These are phyloP conservation scores for Linurgus olivaceus DNA, from an alignment of 2,797 vertebrate species.

Conservation along the genomic window DNA sequence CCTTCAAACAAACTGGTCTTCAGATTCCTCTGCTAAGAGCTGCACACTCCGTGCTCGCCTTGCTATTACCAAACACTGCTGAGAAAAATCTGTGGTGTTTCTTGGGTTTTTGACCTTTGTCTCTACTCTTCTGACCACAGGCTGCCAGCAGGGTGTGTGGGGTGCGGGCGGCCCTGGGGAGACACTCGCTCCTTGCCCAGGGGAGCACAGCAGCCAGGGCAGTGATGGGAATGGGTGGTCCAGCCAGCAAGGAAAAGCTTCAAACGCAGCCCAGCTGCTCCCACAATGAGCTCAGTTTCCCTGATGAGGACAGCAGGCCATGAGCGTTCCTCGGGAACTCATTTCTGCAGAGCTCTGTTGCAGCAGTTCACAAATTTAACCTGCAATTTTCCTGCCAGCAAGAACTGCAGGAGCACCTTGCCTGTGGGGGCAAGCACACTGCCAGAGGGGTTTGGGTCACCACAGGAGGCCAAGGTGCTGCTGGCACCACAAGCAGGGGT, in stretches of 20 bases:
- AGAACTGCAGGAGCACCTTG: not conserved
- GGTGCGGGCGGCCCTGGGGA: not conserved
- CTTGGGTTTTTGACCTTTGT: not conserved
- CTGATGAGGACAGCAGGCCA: not conserved
- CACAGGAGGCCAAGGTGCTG: not conserved
- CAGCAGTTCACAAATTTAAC: not conserved
- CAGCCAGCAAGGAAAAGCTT: conserved; percentile 4
- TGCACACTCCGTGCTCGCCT: not conserved
- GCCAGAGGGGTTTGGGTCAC: not conserved
- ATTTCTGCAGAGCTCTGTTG: not conserved
- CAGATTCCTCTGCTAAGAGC: not conserved
- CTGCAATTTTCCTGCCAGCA: not conserved
- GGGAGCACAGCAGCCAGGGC: not conserved
- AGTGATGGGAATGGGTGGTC: conserved; percentile 35
- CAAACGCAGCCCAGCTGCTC: conserved; percentile 23
- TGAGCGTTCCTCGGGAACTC: not conserved
- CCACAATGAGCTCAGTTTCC: conserved; percentile 28
- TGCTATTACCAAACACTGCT: not conserved
- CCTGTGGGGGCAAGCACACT: fast-evolving
- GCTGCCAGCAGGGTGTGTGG: not conserved
- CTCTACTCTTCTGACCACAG: not conserved
- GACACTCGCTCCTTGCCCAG: not conserved
- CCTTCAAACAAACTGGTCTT: not conserved
- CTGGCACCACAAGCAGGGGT: not conserved
- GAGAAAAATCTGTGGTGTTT: not conserved